These are phyloP conservation scores for Epicauta chinensis DNA, from an alignment of 1,140 invertebrate species.

Conservation along the genomic window DNA sequence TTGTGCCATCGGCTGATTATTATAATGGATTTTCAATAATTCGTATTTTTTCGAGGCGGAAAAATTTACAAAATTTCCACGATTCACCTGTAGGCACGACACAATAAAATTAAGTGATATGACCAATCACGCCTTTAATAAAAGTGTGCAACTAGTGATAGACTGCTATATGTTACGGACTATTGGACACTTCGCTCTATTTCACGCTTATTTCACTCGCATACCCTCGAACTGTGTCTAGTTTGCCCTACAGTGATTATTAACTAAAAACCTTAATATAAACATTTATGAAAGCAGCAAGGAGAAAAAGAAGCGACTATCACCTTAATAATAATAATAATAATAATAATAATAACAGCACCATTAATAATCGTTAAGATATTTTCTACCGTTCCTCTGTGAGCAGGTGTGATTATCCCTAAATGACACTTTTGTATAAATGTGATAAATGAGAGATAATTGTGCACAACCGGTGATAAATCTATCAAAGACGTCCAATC, in stretches of 20 bases:
- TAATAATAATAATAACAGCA: too few species aligned
- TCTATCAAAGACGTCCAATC: background rate
- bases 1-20: too few species aligned
- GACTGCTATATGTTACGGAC: conserved; percentile 19
- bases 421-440: background rate
- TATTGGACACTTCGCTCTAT: conserved; percentile 22
- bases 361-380: background rate
- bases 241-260: conserved; percentile 3
- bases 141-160: conserved; percentile 14
- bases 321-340: too few species aligned
- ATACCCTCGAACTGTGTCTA: conserved; percentile 13
- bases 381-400: background rate
- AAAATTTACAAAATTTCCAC: too few species aligned
- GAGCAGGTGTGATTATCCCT: background rate
- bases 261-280: conserved; percentile 8
- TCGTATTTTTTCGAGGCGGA: too few species aligned
- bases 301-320: background rate
- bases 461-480: conserved; percentile 1
- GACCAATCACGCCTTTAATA: conserved; percentile 15
- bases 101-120: conserved; percentile 14
- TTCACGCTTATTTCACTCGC: conserved; percentile 19
- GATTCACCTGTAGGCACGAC: too few species aligned
- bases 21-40: too few species aligned
- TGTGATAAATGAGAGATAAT: background rate
- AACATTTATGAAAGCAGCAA: conserved; percentile 3